Base-by-base conservation (phyloP, 2,888 invertebrate species). In the Leucoptera coffeella region DNA sequence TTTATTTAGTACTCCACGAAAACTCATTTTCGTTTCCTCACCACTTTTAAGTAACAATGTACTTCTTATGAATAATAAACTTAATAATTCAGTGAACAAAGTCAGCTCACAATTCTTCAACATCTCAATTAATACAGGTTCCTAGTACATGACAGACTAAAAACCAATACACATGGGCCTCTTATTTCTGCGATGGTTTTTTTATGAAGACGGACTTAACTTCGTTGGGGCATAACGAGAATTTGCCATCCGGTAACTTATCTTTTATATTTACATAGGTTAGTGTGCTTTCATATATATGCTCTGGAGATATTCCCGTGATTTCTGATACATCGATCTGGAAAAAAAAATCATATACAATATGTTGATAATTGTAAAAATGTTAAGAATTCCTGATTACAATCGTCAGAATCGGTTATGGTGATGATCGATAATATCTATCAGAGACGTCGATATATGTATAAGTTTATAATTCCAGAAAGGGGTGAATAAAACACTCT, bases 221-320 rank as follows among this genome's bases (percentile, higher is more conserved):
- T 35, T 77, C 74, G 75, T 75, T 75, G 12, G 77, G 77, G 39
- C 78, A 78, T 2, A 77, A 48, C 2, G 55, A 50, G 25, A 60
- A 29, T 1, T 47, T 32, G 1, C 47, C 52, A 23, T 41, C 46
- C 2, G 50, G 42, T 3, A 61, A 13, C 1, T 39, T 39, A 6
- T 34, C 37, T 22, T 56, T 50, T 12, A 69, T 34, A 17, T 45
- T 48, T 9, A 61, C 48, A 47, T 71, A 77, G 4, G 78, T 74
- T 12, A 79, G 42, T 1, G 75, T 56, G 12, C 74, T 62, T 32
- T 73, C 65, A 37, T 52, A 59, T 22, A 76, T 43, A 15, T 43
- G 45, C 10, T 51, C 48, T 3, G 47, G 32, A 0, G 49, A 39
- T 6, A 58, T 47, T 14, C 73, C 72, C 26, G 76, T 40, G 20